Conservation (phyloP, 2,888 invertebrate genomes). For the Nyleta sp. region DNA sequence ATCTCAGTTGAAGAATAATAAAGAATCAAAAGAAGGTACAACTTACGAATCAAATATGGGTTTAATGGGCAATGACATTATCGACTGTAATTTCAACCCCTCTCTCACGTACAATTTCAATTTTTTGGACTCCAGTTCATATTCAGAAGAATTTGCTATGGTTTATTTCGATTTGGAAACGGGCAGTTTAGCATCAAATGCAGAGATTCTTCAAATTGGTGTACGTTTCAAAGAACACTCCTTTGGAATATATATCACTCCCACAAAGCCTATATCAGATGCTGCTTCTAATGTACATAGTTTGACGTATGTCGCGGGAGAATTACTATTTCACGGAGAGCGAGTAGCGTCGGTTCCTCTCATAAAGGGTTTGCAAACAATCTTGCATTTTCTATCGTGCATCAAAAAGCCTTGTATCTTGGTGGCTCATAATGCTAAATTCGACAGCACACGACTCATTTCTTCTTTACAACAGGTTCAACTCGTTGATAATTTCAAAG, state of each 20-base stretch:
- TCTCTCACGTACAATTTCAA: background rate
- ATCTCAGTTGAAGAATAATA: conserved; percentile 37
- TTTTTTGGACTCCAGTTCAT: conserved; percentile 5
- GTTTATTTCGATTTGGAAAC: conserved; percentile 60
- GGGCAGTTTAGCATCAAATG: conserved; percentile 27
- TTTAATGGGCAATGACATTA: conserved; percentile 29
- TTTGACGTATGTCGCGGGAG: conserved; percentile 30
- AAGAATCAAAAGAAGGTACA: conserved; percentile 40
- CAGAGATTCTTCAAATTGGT: conserved; percentile 61
- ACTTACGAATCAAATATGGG: conserved; percentile 55
- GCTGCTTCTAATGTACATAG: conserved; percentile 23
- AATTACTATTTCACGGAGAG: conserved; percentile 34
- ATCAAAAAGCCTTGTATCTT: conserved; percentile 24
- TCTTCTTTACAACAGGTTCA: background rate
- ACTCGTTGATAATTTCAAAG: background rate
- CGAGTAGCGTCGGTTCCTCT: conserved; percentile 34
- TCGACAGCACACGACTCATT: conserved; percentile 27
- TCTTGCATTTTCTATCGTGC: background rate
- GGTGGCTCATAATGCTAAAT: conserved; percentile 27
- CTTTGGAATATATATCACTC: conserved; percentile 47
- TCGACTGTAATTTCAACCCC: background rate
- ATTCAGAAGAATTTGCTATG: conserved; percentile 1
- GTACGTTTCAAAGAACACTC: conserved; percentile 24
- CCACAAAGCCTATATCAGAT: conserved; percentile 33
- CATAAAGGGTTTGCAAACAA: background rate